A percentile compares a stretch with the other conserved stretches of the same genome.
phyloP scores from a whole-genome alignment of 2,797 vertebrate genomes.

The Pangasius krempfi region DNA sequence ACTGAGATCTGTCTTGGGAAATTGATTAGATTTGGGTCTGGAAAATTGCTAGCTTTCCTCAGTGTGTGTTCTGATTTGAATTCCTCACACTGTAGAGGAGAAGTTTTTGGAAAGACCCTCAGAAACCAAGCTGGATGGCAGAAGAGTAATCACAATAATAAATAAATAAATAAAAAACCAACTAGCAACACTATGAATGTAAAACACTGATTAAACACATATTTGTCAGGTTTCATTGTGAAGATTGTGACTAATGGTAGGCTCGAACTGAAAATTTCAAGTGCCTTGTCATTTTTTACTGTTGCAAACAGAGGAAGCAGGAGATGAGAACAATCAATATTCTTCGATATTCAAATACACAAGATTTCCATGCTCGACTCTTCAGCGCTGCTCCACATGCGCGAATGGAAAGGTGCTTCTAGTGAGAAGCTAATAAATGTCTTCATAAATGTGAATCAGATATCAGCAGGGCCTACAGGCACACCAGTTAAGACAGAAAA shows the following conservation, averaged over 20 bases:
- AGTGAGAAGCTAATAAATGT: constrained; percentile 33
- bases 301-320: constrained; percentile 1
- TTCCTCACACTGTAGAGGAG: background rate
- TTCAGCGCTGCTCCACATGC: background rate
- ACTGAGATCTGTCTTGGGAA: constrained; percentile 13
- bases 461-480: constrained; percentile 16
- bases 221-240: background rate
- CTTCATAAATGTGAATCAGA: constrained; percentile 31
- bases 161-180: background rate
- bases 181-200: background rate
- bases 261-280: background rate
- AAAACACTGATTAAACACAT: background rate
- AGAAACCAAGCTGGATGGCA: background rate
- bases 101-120: background rate
- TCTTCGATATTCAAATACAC: constrained; percentile 37
- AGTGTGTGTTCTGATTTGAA: background rate
- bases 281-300: background rate
- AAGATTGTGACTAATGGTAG: background rate
- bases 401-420: background rate
- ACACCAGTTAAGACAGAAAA: constrained; percentile 24
- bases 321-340: constrained; percentile 29
- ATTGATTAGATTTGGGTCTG: constrained; percentile 24
- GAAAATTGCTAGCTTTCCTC: constrained; percentile 19
- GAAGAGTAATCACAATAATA: background rate
- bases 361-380: constrained; percentile 21